These are phyloP conservation scores for Ciona savignyi DNA, from an alignment of 23 tunicate species.

Conservation along the genomic window DNA sequence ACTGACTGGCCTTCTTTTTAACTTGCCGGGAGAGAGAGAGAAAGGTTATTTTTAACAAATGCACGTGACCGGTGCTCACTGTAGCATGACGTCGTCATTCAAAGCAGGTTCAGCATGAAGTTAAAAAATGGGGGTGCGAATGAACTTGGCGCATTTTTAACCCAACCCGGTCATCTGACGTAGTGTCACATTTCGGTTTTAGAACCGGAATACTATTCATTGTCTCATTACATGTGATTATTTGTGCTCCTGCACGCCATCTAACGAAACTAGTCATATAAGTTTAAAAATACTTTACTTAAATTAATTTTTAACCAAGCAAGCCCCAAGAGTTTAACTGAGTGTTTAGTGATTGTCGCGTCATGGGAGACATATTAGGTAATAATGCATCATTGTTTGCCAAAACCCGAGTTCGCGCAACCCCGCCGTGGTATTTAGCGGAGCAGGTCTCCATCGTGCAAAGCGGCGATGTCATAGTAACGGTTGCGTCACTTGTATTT, in stretches of 20 bases:
- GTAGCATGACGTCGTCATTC: conserved; percentile 10
- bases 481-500: neutral
- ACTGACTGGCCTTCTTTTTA: neutral
- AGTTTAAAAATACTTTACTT: too few relatives aligned
- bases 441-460: neutral
- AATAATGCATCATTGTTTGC: neutral
- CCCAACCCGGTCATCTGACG: too few relatives aligned
- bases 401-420: neutral
- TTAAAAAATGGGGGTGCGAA: neutral
- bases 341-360: neutral
- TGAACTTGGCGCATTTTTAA: neutral
- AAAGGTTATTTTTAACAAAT: neutral
- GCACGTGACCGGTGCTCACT: conserved; percentile 14
- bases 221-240: too few relatives aligned
- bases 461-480: neutral
- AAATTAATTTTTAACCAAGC: too few relatives aligned
- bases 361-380: conserved; percentile 34
- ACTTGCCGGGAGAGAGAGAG: neutral
- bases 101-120: too few relatives aligned
- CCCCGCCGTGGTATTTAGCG: conserved; percentile 9
- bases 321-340: neutral
- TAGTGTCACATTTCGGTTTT: too few relatives aligned
- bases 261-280: too few relatives aligned
- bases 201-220: too few relatives aligned
- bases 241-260: too few relatives aligned